Evolutionary conservation across 2,113 vertebrate genomes (phyloP).

Genomic region (Camelus bactrianus): DNA sequence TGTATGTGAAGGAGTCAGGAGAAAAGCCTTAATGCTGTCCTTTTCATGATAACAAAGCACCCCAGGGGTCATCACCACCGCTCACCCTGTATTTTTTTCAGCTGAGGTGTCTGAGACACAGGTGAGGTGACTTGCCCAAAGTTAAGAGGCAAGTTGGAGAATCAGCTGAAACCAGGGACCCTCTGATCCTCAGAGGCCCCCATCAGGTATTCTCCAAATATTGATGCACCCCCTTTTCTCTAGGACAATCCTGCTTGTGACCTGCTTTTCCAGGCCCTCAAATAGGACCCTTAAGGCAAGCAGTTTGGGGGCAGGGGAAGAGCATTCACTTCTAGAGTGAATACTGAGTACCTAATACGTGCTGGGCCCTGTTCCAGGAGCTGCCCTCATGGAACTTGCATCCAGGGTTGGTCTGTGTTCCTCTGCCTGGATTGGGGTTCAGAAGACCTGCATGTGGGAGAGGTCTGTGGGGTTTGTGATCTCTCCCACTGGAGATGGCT

Average conservation of each 20-base stretch:
- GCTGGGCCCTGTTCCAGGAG: neutral
- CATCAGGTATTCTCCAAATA: neutral
- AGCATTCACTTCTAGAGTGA: neutral
- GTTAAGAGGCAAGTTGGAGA: neutral
- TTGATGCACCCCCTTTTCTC: neutral
- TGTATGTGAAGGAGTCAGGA: conserved; percentile 43
- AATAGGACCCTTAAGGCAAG: neutral
- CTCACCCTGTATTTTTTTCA: neutral
- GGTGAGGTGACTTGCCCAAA: neutral
- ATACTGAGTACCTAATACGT: neutral
- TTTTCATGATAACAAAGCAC: neutral
- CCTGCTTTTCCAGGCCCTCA: neutral
- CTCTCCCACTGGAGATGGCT: neutral
- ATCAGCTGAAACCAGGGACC: neutral
- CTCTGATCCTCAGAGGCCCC: neutral
- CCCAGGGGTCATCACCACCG: neutral
- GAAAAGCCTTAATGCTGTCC: neutral
- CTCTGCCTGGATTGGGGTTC: neutral
- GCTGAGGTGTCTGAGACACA: neutral
- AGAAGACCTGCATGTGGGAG: neutral
- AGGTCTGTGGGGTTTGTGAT: neutral
- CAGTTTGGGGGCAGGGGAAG: neutral
- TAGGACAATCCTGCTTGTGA: neutral
- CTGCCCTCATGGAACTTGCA: neutral
- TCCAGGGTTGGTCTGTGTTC: neutral